Evolutionary conservation across 1,140 invertebrate genomes (phyloP).

Genomic region (Drosophila elegans): DNA sequence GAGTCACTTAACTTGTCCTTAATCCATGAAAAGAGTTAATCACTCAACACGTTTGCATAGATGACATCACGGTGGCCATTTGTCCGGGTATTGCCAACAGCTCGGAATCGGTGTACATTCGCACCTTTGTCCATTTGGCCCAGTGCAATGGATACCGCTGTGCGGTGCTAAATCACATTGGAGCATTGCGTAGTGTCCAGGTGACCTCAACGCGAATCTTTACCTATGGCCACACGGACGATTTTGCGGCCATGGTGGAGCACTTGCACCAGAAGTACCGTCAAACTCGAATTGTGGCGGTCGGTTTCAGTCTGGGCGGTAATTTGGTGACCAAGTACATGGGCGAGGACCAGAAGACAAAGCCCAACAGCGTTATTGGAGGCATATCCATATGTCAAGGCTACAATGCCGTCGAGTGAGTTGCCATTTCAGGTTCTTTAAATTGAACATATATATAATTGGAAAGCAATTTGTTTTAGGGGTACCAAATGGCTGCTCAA

Average conservation of each 20-base stretch:
- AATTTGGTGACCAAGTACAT: constrained; percentile 96
- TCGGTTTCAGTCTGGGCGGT: constrained; percentile 96
- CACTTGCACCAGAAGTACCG: constrained; percentile 90
- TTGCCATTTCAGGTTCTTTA: background rate
- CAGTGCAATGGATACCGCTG: constrained; percentile 95
- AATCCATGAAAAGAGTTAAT: constrained; percentile 3
- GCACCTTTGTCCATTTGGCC: constrained; percentile 95
- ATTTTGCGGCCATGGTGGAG: constrained; percentile 92
- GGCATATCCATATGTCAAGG: constrained; percentile 96
- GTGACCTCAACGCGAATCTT: constrained; percentile 95
- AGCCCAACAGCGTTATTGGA: constrained; percentile 90
- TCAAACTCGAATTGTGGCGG: constrained; percentile 90
- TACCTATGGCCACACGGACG: constrained; percentile 95
- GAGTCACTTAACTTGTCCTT: constrained; percentile 29
- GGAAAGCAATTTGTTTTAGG: constrained; percentile 84
- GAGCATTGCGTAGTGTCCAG: constrained; percentile 92
- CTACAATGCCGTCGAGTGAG: constrained; percentile 94
- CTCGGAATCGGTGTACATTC: constrained; percentile 96
- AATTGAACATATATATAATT: background rate
- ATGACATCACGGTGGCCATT: constrained; percentile 94
- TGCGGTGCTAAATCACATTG: constrained; percentile 97
- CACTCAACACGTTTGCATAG: constrained; percentile 86
- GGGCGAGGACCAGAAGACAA: constrained; percentile 89
- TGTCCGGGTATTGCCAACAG: constrained; percentile 97
- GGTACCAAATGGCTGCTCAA: constrained; percentile 91